Evolutionary conservation across 2,888 invertebrate species (phyloP), one percentile per base, ranked within the genome.

Genomic region (Ichneumoninae sp.): DNA sequence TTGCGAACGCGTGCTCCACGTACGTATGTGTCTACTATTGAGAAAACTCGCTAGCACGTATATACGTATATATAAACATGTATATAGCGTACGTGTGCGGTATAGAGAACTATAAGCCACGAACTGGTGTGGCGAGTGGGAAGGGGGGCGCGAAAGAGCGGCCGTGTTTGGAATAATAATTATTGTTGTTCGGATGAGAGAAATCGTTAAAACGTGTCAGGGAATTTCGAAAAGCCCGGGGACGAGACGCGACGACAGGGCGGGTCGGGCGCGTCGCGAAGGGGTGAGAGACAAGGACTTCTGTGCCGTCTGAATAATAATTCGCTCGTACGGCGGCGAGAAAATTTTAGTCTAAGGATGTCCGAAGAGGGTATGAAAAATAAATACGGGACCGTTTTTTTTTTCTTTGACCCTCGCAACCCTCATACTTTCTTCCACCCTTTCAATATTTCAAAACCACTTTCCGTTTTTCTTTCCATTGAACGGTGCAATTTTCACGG

Each of bases 161-260:
- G 65, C 85, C 90, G 89, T 90, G 91, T 85, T 86, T 78, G 75
- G 91, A 91, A 91, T 91, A 91, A 90, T 90, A 91, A 91, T 91
- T 86, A 89, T 88, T 87, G 83, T 87, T 88, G 89, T 89, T 86
- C 84, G 74, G 69, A 78, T 65, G 75, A 85, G 88, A 86, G 87
- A 89, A 89, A 88, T 88, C 87, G 87, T 85, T 74, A 75, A 83
- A 87, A 85, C 89, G 88, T 89, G 87, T 71, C 73, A 75, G 30
- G 70, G 86, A 75, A 86, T 83, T 52, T 66, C 60, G 78, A 85
- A 78, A 75, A 75, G 78, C 66, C 47, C 54, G 50, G 50, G 44
- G 22, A 71, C 30, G 22, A 19, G 50, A 69, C 65, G 30, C 70
- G 52, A 79, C 63, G 65, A 70, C 10, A 50, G n/a, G n/a, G 26